phyloP scores from a whole-genome alignment of 92 coral and sea anemone genomes.

The Palythoa heliodiscus region DNA sequence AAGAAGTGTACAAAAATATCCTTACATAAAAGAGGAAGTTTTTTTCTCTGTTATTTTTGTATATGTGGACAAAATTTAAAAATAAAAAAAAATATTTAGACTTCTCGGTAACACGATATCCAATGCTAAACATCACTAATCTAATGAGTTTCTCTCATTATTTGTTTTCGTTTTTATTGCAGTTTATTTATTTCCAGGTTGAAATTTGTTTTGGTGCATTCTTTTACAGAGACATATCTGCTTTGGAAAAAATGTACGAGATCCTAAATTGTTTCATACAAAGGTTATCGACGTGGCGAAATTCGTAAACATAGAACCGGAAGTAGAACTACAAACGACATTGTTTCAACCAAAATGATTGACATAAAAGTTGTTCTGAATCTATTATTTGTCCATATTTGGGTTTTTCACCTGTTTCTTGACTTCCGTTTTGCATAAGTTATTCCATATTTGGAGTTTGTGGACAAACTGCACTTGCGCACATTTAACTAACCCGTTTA shows the following conservation, averaged over 20 bases:
- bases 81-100: no score
- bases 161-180: background rate
- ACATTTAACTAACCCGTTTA: background rate
- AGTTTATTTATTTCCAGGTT: background rate
- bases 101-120: no score
- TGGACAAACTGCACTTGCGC: conserved; percentile 44
- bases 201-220: background rate
- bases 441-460: conserved; percentile 40
- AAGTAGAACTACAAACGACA: background rate
- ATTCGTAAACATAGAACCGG: conserved; percentile 34
- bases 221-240: background rate
- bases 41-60: no score
- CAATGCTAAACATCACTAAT: no score
- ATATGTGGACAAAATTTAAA: no score
- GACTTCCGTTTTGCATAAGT: conserved; percentile 33
- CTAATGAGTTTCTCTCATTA: no score
- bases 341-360: conserved; percentile 29
- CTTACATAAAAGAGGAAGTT: no score
- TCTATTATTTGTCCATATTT: conserved; percentile 31
- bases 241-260: background rate
- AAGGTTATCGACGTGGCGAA: conserved; percentile 36
- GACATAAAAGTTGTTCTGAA: conserved; percentile 2
- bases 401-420: conserved; percentile 33
- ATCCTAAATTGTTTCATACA: conserved; percentile 23
- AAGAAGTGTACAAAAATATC: no score